Evolutionary conservation across 2,888 invertebrate genomes (phyloP).

Genomic region (Tetropium fuscum): DNA sequence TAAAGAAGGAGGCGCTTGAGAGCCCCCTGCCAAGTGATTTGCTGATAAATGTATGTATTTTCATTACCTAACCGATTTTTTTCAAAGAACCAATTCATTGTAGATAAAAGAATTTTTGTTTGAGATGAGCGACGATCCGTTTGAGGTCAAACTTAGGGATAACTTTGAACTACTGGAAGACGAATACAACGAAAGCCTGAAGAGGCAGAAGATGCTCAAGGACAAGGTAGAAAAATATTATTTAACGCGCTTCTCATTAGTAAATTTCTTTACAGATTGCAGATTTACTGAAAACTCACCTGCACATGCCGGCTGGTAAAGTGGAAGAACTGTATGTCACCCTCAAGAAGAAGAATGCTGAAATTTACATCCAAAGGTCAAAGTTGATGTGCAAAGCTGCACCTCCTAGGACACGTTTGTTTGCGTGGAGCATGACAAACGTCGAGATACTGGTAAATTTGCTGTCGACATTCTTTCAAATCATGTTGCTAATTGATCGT

Average conservation of each 20-base stretch:
- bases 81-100: conserved; percentile 42
- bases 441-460: conserved; percentile 72
- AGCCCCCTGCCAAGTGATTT: conserved; percentile 89
- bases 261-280: conserved; percentile 67
- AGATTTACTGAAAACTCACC: conserved; percentile 84
- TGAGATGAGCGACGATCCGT: conserved; percentile 97
- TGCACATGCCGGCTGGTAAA: conserved; percentile 86
- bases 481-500: conserved; percentile 32
- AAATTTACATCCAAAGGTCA: conserved; percentile 94
- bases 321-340: conserved; percentile 91
- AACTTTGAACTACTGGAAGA: conserved; percentile 96
- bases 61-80: background rate
- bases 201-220: conserved; percentile 89
- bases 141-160: conserved; percentile 95
- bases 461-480: background rate
- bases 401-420: conserved; percentile 80
- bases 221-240: conserved; percentile 73
- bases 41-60: conserved; percentile 79
- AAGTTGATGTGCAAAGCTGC: conserved; percentile 73
- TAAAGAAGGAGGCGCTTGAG: conserved; percentile 74
- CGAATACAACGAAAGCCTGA: conserved; percentile 94
- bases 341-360: conserved; percentile 90
- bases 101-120: conserved; percentile 88
- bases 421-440: conserved; percentile 87
- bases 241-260: background rate